Percentiles rank a stretch among this genome's conserved stretches.
These are phyloP conservation scores for Amblyjoppa fuscipennis DNA, from an alignment of 2,888 invertebrate species.

Conservation along the genomic window DNA sequence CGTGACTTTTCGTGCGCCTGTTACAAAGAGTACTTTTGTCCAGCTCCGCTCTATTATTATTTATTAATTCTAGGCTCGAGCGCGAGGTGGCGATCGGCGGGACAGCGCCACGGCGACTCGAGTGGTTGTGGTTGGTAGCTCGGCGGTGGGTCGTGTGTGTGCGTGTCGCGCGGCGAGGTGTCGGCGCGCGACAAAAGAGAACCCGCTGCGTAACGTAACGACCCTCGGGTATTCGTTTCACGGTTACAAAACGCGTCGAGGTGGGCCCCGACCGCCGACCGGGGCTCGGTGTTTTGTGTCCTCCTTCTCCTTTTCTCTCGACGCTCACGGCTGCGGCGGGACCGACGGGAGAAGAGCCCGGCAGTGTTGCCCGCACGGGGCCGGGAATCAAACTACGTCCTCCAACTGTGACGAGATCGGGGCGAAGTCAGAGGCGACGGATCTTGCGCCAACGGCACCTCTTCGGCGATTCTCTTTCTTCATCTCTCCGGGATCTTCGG, in stretches of 20 bases:
- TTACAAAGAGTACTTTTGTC: no score
- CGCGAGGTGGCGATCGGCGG: neutral
- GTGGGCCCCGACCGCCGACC: slow-evolving; percentile 69
- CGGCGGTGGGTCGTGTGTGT: slow-evolving; percentile 41
- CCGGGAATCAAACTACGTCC: slow-evolving; percentile 16
- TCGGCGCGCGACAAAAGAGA: slow-evolving; percentile 84
- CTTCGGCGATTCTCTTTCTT: slow-evolving; percentile 46
- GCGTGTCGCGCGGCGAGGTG: slow-evolving; percentile 81
- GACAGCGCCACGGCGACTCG: neutral
- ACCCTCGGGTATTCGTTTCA: slow-evolving; percentile 84
- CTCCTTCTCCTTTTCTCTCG: slow-evolving; percentile 62
- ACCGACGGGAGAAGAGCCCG: slow-evolving; percentile 24
- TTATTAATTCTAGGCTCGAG: no score
- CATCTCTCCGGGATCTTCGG: slow-evolving; percentile 32
- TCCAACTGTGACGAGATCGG: slow-evolving; percentile 41
- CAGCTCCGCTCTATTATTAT: no score
- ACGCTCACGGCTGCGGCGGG: slow-evolving; percentile 16
- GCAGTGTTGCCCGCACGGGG: slow-evolving; percentile 42
- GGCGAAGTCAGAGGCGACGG: neutral
- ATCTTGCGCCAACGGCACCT: slow-evolving; percentile 16
- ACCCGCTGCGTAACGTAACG: slow-evolving; percentile 84
- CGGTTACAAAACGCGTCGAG: slow-evolving; percentile 79
- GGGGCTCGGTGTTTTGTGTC: slow-evolving; percentile 41
- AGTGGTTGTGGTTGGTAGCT: neutral
- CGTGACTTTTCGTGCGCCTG: no score